Conservation (phyloP, 2,888 invertebrate species). For the Orthonevra nobilis region DNA sequence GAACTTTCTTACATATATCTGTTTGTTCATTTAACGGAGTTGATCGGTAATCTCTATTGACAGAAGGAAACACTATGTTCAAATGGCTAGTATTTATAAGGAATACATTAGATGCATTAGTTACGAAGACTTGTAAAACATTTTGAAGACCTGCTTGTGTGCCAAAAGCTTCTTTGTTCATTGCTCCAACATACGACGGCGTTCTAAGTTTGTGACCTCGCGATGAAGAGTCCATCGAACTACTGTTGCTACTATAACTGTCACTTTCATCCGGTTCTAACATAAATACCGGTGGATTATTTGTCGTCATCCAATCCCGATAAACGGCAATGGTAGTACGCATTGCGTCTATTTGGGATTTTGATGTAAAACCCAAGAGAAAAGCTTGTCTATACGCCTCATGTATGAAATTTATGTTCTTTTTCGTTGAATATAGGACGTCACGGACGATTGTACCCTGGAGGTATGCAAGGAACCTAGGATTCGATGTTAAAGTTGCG, state of each 20-base stretch:
- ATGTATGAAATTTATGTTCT: constrained; percentile 96
- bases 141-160: constrained; percentile 91
- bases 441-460: constrained; percentile 87
- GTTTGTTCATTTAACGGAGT: constrained; percentile 94
- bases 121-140: constrained; percentile 86
- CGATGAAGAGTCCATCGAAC: constrained; percentile 48
- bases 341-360: constrained; percentile 90
- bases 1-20: constrained; percentile 96
- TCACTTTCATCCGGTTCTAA: constrained; percentile 84
- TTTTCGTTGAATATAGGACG: constrained; percentile 91
- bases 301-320: constrained; percentile 96
- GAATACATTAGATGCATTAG: constrained; percentile 97
- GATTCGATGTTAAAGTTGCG: constrained; percentile 73
- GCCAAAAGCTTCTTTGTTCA: constrained; percentile 88
- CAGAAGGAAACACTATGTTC: constrained; percentile 82
- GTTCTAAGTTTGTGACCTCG: constrained; percentile 85
- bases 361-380: constrained; percentile 87
- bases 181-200: constrained; percentile 92
- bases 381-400: constrained; percentile 97
- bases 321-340: constrained; percentile 94
- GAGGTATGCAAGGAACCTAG: constrained; percentile 75
- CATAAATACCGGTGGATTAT: constrained; percentile 89
- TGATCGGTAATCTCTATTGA: constrained; percentile 83
- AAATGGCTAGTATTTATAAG: constrained; percentile 82
- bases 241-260: constrained; percentile 19